Evolutionary conservation across 2,113 vertebrate species (phyloP).

Genomic region (Dromiciops gliroides): DNA sequence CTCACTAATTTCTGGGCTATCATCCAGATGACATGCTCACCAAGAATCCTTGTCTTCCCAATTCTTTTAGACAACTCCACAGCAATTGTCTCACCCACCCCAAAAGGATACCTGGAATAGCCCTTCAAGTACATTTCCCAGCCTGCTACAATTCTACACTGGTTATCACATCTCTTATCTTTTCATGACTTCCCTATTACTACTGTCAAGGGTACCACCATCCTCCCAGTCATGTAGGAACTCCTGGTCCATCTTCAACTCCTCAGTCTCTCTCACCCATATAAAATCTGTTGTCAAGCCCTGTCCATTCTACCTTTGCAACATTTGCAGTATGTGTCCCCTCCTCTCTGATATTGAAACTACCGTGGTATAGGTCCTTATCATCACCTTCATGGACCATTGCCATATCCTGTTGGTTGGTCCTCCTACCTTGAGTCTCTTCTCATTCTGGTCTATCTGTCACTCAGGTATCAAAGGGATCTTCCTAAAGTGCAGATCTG

Average conservation of each 20-base stretch:
- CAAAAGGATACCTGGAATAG: background rate
- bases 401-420: background rate
- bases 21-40: background rate
- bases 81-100: background rate
- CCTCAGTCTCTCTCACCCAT: background rate
- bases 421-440: background rate
- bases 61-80: background rate
- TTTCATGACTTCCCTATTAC: background rate
- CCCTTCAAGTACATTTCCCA: background rate
- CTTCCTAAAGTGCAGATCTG: background rate
- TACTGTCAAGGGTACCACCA: background rate
- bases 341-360: background rate
- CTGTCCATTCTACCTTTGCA: background rate
- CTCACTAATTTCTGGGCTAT: background rate
- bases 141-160: background rate
- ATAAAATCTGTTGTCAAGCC: background rate
- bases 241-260: background rate
- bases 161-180: background rate
- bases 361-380: background rate
- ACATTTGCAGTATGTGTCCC: background rate
- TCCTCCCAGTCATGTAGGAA: background rate
- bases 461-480: too few species aligned
- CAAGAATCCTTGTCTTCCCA: background rate
- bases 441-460: background rate
- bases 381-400: background rate